A percentile compares a stretch with the other conserved stretches of the same genome.
These are phyloP conservation scores for Agrotis clavis DNA, from an alignment of 2,888 invertebrate genomes.

Conservation along the genomic window DNA sequence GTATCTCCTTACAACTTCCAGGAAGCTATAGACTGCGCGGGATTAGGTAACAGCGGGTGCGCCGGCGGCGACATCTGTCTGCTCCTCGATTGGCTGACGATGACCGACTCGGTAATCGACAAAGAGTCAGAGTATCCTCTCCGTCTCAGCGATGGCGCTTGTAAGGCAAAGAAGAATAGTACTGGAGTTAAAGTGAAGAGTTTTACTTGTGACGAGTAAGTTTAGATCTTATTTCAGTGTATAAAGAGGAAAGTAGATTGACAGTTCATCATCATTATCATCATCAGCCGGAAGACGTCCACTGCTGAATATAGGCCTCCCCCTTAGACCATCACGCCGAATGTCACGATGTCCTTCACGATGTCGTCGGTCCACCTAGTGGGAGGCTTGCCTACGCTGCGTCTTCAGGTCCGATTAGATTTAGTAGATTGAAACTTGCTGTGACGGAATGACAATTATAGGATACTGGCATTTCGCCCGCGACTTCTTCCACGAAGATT, in stretches of 20 bases:
- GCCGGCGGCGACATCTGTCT: slow-evolving; percentile 95
- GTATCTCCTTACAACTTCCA: slow-evolving; percentile 62
- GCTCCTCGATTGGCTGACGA: slow-evolving; percentile 94
- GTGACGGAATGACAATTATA: no score
- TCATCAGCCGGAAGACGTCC: no score
- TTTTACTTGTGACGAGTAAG: slow-evolving; percentile 93
- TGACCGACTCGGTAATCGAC: slow-evolving; percentile 90
- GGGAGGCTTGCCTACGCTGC: no score
- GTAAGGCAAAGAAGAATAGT: slow-evolving; percentile 83
- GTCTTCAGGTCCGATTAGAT: no score
- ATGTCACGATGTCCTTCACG: no score
- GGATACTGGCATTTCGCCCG: no score
- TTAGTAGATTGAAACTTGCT: no score
- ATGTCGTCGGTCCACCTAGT: no score
- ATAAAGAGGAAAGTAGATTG: neutral
- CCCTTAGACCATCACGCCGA: no score
- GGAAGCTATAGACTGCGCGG: slow-evolving; percentile 96
- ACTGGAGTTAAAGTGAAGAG: slow-evolving; percentile 88
- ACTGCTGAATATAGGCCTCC: no score
- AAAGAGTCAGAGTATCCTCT: slow-evolving; percentile 92
- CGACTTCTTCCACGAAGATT: no score
- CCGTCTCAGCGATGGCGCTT: slow-evolving; percentile 84
- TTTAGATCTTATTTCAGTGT: slow-evolving; percentile 40
- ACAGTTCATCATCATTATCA: no score
- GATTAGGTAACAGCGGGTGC: slow-evolving; percentile 94